These are phyloP conservation scores for Drosophila rufa DNA, from an alignment of 1,140 invertebrate genomes.

Conservation along the genomic window DNA sequence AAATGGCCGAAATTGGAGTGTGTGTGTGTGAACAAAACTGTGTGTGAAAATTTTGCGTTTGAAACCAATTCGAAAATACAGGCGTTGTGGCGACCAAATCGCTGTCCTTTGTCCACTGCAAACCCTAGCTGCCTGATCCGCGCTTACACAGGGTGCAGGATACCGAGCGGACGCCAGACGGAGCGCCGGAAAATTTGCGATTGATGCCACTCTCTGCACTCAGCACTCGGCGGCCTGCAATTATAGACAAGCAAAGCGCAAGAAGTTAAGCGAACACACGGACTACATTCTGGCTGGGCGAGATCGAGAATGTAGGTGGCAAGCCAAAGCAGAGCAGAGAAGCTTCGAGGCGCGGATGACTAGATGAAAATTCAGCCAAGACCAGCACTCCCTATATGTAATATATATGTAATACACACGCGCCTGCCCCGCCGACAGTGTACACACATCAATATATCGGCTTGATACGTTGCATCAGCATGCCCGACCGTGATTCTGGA, in stretches of 20 bases:
- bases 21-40: slow-evolving; percentile 53
- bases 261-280: slow-evolving; percentile 7
- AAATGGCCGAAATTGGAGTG: slow-evolving; percentile 55
- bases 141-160: background rate
- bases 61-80: slow-evolving; percentile 49
- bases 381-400: slow-evolving; percentile 49
- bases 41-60: slow-evolving; percentile 55
- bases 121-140: slow-evolving; percentile 10
- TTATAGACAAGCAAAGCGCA: slow-evolving; percentile 37
- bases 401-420: slow-evolving; percentile 47
- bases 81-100: slow-evolving; percentile 23
- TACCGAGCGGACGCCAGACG: background rate
- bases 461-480: slow-evolving; percentile 75
- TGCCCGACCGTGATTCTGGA: slow-evolving; percentile 62
- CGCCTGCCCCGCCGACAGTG: slow-evolving; percentile 43
- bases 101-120: slow-evolving; percentile 3
- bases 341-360: slow-evolving; percentile 17
- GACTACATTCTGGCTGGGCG: slow-evolving; percentile 14
- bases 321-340: slow-evolving; percentile 8
- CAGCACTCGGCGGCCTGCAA: slow-evolving; percentile 43
- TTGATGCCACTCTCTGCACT: slow-evolving; percentile 46
- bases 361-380: slow-evolving; percentile 39
- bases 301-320: slow-evolving; percentile 35
- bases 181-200: slow-evolving; percentile 33
- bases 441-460: slow-evolving; percentile 53